Percentiles rank a stretch among this genome's conserved stretches.
Evolutionary conservation across 2,888 invertebrate genomes (phyloP).

Genomic region (Thysanoteuthis rhombus): DNA sequence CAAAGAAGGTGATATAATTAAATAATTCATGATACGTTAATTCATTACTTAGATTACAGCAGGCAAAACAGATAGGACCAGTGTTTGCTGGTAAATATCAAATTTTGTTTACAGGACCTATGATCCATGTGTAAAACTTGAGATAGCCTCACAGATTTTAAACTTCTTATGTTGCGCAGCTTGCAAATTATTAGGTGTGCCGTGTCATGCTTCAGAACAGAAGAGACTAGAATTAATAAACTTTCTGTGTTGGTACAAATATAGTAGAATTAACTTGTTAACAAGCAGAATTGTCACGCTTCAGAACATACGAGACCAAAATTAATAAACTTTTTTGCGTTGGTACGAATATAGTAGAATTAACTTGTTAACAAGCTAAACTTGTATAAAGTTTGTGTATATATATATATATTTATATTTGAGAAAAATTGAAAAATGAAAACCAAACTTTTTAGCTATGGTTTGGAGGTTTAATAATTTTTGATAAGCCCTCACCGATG

Average conservation of each 20-base stretch:
- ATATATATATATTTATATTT: too few species aligned
- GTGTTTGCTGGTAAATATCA: neutral
- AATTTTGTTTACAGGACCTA: neutral
- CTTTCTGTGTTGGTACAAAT: neutral
- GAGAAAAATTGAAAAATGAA: too few species aligned
- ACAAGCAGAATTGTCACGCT: too few species aligned
- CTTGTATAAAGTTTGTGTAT: too few species aligned
- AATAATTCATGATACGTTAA: neutral
- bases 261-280: too few species aligned
- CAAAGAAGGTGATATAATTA: neutral
- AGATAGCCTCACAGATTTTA: neutral
- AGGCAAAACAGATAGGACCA: neutral
- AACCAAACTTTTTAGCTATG: too few species aligned
- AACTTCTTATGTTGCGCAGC: neutral
- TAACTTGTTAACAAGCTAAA: too few species aligned
- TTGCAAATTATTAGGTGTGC: neutral
- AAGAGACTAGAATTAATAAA: neutral
- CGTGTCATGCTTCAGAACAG: neutral
- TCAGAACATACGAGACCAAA: neutral
- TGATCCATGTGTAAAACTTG: neutral
- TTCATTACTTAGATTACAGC: neutral
- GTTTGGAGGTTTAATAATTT: too few species aligned
- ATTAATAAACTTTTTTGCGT: neutral
- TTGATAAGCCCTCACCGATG: too few species aligned
- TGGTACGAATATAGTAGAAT: too few species aligned